phyloP scores from a whole-genome alignment of 2,113 vertebrate species.

The Zosterops japonicus region DNA sequence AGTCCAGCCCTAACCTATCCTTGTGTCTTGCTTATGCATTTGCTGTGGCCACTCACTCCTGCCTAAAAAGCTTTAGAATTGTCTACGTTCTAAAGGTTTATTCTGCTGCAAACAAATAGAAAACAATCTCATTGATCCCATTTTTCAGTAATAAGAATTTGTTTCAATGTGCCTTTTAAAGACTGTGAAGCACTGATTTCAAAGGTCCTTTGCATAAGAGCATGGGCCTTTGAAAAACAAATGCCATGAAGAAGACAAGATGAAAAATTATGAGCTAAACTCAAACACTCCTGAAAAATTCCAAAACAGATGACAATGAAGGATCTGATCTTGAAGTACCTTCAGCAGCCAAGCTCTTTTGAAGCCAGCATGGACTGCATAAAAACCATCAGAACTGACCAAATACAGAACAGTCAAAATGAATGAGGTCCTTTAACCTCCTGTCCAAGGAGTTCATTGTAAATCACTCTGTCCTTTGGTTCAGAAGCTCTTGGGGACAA shows the following conservation, averaged over 20 bases:
- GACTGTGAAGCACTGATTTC: not conserved
- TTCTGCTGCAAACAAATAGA: not conserved
- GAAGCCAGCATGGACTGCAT: not conserved
- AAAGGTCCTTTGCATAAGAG: not conserved
- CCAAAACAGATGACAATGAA: not conserved
- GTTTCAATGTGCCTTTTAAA: not conserved
- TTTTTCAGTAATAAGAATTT: not conserved
- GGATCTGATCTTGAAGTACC: not conserved
- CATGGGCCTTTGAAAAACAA: not conserved
- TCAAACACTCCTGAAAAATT: not conserved
- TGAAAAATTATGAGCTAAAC: not conserved
- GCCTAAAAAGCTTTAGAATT: not conserved
- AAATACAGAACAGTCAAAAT: not conserved
- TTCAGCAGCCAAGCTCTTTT: not conserved
- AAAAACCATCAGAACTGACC: not conserved
- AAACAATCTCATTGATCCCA: not conserved
- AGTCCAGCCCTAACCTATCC: not conserved
- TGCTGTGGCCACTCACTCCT: not conserved
- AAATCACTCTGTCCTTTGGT: not conserved
- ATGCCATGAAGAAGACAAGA: not conserved
- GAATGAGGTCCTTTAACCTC: not conserved
- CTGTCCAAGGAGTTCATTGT: not conserved
- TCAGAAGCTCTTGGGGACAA: not conserved
- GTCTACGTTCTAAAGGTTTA: not conserved
- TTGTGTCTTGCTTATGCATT: not conserved